A percentile compares a stretch with the other conserved stretches of the same genome.
phyloP scores from a whole-genome alignment of 2,113 vertebrate genomes.

The Grammomys surdaster region DNA sequence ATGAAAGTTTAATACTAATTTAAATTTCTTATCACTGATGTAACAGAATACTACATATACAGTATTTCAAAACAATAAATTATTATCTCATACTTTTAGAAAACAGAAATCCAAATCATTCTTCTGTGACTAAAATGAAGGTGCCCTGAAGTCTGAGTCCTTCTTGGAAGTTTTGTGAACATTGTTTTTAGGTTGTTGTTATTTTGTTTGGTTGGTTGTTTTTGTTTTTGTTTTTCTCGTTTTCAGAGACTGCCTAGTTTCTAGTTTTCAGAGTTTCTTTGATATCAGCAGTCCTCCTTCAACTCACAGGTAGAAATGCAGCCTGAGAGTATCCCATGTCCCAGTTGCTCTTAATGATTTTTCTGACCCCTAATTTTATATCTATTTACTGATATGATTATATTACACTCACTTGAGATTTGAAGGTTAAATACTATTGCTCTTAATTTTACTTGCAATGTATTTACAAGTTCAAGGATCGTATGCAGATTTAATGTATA shows the following conservation, averaged over 20 bases:
- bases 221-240: no score
- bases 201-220: no score
- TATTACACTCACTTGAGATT: background rate
- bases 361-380: background rate
- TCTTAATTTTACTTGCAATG: background rate
- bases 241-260: background rate
- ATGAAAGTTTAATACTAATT: background rate
- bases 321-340: fast-evolving
- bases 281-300: fast-evolving
- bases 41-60: background rate
- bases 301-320: background rate
- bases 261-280: background rate
- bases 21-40: background rate
- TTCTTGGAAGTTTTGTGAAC: background rate
- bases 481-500: background rate
- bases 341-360: no score
- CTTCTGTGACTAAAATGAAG: background rate
- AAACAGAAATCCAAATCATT: background rate
- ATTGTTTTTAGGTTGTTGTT: background rate
- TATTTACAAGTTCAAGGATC: background rate
- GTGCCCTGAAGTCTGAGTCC: fast-evolving
- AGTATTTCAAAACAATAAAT: background rate
- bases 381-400: background rate
- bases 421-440: background rate
- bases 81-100: background rate